Conservation (phyloP, 2,888 invertebrate genomes). For the Antitype chi region DNA sequence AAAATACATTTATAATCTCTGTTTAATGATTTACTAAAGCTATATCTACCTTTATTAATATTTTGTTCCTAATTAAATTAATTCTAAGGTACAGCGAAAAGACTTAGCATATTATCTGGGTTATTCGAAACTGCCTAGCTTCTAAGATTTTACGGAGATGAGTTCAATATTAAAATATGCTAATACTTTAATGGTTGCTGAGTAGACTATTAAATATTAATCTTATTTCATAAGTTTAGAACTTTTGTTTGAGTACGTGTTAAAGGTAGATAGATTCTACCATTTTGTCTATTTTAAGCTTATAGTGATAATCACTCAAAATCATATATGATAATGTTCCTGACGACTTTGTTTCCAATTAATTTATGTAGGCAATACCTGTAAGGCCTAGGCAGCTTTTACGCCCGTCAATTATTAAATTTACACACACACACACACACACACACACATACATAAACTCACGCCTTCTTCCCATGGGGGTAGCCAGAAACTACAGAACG, state of each 20-base stretch:
- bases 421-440: no score
- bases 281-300: constrained; percentile 2
- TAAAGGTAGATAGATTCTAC: neutral
- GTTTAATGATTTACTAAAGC: constrained; percentile 52
- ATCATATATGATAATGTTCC: neutral
- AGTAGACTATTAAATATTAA: constrained; percentile 45
- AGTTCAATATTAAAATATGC: constrained; percentile 52
- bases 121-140: constrained; percentile 12
- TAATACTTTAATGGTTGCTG: constrained; percentile 40
- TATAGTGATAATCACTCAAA: no score
- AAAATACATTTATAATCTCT: constrained; percentile 52
- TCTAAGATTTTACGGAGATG: constrained; percentile 3
- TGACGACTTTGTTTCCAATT: neutral
- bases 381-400: no score
- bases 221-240: constrained; percentile 17
- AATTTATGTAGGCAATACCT: neutral
- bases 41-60: constrained; percentile 41
- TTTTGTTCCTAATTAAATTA: constrained; percentile 39
- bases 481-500: no score
- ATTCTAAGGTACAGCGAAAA: neutral
- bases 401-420: no score
- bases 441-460: no score
- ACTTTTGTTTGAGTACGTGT: neutral
- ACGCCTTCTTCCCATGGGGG: no score
- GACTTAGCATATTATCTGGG: constrained; percentile 5